Base-by-base conservation (phyloP, 2,888 invertebrate species). In the Vannuccia rotundouncinata region DNA sequence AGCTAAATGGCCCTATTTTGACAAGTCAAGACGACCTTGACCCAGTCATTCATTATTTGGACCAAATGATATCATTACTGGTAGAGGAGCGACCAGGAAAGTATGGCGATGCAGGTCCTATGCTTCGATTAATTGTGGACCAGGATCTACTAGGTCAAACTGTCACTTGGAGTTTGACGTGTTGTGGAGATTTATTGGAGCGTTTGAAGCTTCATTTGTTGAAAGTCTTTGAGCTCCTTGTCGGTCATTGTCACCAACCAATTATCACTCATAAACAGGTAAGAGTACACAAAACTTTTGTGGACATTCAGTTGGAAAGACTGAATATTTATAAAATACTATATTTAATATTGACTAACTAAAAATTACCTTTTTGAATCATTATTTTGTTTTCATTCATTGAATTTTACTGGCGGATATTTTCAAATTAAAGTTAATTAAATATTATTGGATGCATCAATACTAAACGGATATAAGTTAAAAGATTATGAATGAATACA, bases 41-140 rank as follows among this genome's bases (percentile, higher is more conserved):
- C 66, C 93, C 93, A 29, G 95, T 96, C 77, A 93, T 95, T 25
- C 95, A 94, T 86, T 94, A 95, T 85, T 89, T 96, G 85, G 95
- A 95, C 86, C 95, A 95, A 88, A 92, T 96, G 92, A 91, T 93
- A 0, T 93, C 93, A 0, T 89, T 96, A 27, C 89, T 95, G 79
- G 90, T 93, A 25, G 91, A 94, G 82, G 95, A 95, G 86, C 66
- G 66, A 5, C 25, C 66, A 27, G 28, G 28, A 76, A n/a, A 10
- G 66, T 2, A 17, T 22, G 1, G 10, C n/a, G 22, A 5, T 5
- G 90, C 85, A 88, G 87, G 88, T 25, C 87, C 91, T 77, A 93
- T 94, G 83, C 90, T 95, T 76, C 94, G 94, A 86, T 92, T 92
- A 88, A 89, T 95, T 83, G 90, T 95, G 17, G 92, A 92, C 82